Evolutionary conservation across 2,888 invertebrate species (phyloP).

Genomic region (Lepidonotus clava): DNA sequence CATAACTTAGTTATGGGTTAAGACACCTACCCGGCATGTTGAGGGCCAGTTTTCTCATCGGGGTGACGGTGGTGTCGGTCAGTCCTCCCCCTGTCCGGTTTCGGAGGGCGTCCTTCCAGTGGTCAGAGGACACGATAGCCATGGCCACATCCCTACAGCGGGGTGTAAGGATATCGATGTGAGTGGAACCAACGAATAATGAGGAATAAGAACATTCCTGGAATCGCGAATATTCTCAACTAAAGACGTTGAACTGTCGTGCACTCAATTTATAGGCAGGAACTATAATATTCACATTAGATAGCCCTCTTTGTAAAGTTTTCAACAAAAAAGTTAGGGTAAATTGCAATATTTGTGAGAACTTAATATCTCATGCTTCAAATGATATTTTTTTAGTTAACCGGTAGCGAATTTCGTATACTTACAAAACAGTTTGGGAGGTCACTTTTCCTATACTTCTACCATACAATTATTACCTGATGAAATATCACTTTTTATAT

Average conservation of each 20-base stretch:
- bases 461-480: too few relatives aligned
- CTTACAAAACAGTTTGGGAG: too few relatives aligned
- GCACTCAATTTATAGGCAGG: neutral
- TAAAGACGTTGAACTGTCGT: neutral
- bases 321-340: too few relatives aligned
- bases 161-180: too few relatives aligned
- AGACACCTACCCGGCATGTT: conserved; percentile 43
- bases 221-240: neutral
- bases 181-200: neutral
- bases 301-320: too few relatives aligned
- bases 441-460: too few relatives aligned
- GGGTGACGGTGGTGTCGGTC: neutral
- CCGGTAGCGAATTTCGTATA: too few relatives aligned
- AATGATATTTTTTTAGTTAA: too few relatives aligned
- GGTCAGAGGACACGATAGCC: conserved; percentile 21
- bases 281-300: too few relatives aligned
- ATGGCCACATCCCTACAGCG: conserved; percentile 36
- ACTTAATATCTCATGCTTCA: too few relatives aligned
- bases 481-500: too few relatives aligned
- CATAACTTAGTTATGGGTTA: neutral
- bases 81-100: conserved; percentile 1
- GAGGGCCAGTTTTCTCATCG: conserved; percentile 34
- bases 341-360: too few relatives aligned
- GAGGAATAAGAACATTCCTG: neutral
- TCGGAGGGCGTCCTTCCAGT: conserved; percentile 45